Conservation (phyloP, 2,113 vertebrate genomes). For the Megalops atlanticus region DNA sequence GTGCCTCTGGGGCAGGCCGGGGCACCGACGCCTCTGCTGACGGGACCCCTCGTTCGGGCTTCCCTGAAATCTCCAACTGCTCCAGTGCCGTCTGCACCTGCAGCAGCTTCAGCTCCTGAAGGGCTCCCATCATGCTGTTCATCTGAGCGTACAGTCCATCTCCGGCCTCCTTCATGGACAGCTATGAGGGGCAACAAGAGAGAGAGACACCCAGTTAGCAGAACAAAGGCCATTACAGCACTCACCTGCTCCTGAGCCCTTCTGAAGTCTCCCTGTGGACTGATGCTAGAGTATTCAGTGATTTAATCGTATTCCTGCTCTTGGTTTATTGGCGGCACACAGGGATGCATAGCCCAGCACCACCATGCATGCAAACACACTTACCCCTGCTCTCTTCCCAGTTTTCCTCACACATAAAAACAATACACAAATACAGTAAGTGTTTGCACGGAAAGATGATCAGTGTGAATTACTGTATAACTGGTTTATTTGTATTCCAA, state of each 20-base stretch:
- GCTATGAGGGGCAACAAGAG: constrained; percentile 41
- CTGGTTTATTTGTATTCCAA: background rate
- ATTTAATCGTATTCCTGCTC: background rate
- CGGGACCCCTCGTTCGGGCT: constrained; percentile 46
- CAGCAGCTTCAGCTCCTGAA: constrained; percentile 95
- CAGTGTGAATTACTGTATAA: background rate
- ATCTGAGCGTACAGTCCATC: constrained; percentile 96
- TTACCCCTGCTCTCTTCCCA: too few relatives aligned
- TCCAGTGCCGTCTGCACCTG: constrained; percentile 91
- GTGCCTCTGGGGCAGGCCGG: constrained; percentile 8
- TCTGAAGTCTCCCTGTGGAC: constrained; percentile 24
- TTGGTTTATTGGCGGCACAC: background rate
- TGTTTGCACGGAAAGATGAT: background rate
- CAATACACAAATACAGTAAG: background rate
- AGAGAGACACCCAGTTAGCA: constrained; percentile 30
- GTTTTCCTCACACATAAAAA: too few relatives aligned
- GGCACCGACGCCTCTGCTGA: constrained; percentile 15
- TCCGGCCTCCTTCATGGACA: constrained; percentile 95
- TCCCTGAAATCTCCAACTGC: constrained; percentile 83
- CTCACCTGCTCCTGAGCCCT: constrained; percentile 13
- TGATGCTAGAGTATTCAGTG: background rate
- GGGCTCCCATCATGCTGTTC: constrained; percentile 96
- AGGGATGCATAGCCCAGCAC: background rate
- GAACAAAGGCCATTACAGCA: constrained; percentile 27
- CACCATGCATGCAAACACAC: too few relatives aligned